phyloP scores from a whole-genome alignment of 2,797 vertebrate species.

The Schizopygopsis pylzovi region DNA sequence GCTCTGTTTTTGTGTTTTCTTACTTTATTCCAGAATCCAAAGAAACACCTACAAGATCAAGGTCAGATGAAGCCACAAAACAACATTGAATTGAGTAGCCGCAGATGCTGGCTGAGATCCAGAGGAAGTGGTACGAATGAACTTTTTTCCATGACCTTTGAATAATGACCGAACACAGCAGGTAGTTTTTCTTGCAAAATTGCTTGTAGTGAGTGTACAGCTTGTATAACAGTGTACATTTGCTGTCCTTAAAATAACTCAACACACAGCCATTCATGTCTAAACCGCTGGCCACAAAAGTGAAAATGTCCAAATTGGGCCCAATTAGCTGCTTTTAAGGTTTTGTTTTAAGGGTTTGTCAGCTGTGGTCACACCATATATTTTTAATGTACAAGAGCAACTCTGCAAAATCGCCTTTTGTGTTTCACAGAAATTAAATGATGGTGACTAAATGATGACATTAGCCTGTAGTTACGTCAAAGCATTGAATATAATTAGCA shows the following conservation, averaged over 20 bases:
- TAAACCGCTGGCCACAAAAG: no score
- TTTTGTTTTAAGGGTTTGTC: not conserved
- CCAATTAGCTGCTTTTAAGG: not conserved
- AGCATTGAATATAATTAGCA: not conserved
- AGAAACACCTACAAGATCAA: not conserved
- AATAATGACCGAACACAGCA: not conserved
- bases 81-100: not conserved
- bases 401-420: no score
- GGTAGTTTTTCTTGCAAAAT: not conserved
- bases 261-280: no score
- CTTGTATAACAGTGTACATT: no score
- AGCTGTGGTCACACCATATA: not conserved
- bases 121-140: not conserved
- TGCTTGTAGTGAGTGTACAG: no score
- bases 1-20: not conserved
- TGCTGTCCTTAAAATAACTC: no score
- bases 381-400: not conserved
- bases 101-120: not conserved
- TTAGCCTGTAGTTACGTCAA: not conserved
- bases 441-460: not conserved
- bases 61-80: conserved; percentile 4
- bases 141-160: not conserved
- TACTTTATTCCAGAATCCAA: not conserved
- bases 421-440: not conserved
- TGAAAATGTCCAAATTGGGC: no score